Base-by-base conservation (phyloP, 2,113 vertebrate genomes). In the Xyrauchen texanus region DNA sequence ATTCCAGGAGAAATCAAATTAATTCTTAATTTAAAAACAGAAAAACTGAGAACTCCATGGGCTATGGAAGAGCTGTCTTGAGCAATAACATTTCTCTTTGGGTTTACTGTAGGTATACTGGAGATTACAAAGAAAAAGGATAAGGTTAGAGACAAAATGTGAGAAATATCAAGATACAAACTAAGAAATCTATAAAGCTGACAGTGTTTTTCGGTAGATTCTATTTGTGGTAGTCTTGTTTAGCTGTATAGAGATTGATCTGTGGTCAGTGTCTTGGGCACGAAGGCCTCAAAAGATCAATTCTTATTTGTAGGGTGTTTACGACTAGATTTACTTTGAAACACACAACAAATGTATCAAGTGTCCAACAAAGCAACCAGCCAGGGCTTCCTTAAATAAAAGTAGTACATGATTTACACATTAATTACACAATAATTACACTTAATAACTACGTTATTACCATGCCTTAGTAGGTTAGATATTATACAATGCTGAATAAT, bases 251-350 rank as follows among this genome's bases (percentile, higher is more conserved):
- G 64, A 11, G 7, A 71, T 51, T 68, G 76, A 75, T 68, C 70
- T 75, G 76, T 75, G 58, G 69, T 74, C 47, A 68, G 49, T 75
- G 70, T 82, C 42, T 44, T 45, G 21, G 49, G 52, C 21, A 45
- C 13, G 49, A 66, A 73, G 72, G 51, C 11, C 47, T 70, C 61
- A 64, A 77, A n/a, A 79, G 67, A 72, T 84, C 34, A 51, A 79
- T 72, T 65, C 10, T 71, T 74, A 63, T 78, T 81, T 81, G 62
- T 49, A 72, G 71, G 8, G 12, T 62, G 21, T 63, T 71, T 47
- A 73, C 8, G 64, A 68, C 52, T 34, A 60, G 13, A 52, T 75
- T 69, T 70, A 51, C 53, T 42, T 6, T 51, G 3, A 45, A 79
- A 79, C 52, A 45, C 65, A 67, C 63, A 65, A 51, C 45, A 64